A percentile compares a stretch with the other conserved stretches of the same genome.
These are phyloP conservation scores for Tichodroma muraria DNA, from an alignment of 2,113 vertebrate species.

Conservation along the genomic window DNA sequence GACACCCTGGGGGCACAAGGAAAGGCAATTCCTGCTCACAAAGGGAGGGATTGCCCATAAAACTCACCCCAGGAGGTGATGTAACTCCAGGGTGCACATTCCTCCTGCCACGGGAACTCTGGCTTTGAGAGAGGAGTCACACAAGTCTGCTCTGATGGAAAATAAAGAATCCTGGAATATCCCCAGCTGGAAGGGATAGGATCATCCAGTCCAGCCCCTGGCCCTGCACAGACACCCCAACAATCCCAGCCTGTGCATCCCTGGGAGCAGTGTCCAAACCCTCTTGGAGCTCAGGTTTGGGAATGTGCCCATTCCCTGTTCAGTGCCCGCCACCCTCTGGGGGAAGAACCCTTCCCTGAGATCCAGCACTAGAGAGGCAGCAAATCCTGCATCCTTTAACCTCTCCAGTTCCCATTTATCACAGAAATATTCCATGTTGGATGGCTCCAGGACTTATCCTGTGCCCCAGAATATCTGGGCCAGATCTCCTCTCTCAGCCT, in stretches of 20 bases:
- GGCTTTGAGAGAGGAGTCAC: neutral
- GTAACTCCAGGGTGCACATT: accelerated
- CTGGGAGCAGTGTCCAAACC: accelerated
- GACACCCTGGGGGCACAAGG: neutral
- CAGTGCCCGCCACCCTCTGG: neutral
- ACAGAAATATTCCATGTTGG: accelerated
- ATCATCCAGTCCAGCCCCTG: neutral
- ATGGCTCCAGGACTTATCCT: neutral
- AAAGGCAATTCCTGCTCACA: neutral
- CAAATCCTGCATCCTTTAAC: neutral
- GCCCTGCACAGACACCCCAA: neutral
- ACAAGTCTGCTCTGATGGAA: neutral
- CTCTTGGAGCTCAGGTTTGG: neutral
- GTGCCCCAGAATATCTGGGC: neutral
- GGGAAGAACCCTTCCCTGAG: neutral
- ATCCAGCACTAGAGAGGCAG: accelerated
- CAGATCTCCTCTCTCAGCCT: neutral
- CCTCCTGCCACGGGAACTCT: neutral
- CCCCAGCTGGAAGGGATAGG: neutral
- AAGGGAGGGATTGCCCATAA: neutral
- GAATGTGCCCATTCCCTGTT: neutral
- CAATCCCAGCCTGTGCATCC: neutral
- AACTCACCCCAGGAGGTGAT: accelerated
- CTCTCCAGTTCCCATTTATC: neutral
- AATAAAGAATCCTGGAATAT: neutral